Conservation (phyloP, 2,113 vertebrate genomes). For the Ptilorrhoa leucosticta region DNA sequence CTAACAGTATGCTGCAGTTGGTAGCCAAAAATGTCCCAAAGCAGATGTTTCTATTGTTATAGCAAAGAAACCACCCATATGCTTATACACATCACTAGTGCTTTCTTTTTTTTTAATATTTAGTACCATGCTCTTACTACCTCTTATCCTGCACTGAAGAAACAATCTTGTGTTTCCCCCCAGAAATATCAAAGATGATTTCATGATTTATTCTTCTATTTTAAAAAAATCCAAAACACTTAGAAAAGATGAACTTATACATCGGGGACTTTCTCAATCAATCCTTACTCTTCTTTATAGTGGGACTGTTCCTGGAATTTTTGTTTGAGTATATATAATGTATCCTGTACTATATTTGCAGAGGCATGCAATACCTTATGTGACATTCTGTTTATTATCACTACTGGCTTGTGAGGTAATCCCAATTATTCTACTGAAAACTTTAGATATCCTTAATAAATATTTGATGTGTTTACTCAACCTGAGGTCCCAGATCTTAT, state of each 20-base stretch:
- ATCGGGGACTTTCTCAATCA: neutral
- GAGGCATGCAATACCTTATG: neutral
- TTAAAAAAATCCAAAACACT: neutral
- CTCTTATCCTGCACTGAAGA: neutral
- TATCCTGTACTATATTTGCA: neutral
- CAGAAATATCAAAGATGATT: neutral
- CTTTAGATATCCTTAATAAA: neutral
- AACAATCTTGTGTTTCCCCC: neutral
- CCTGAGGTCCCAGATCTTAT: neutral
- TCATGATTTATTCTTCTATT: neutral
- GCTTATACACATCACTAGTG: neutral
- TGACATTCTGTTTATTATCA: neutral
- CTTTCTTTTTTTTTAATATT: neutral
- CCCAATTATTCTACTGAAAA: neutral
- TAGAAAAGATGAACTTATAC: neutral
- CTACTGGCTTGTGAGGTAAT: neutral
- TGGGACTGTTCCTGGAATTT: neutral
- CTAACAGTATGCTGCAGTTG: neutral
- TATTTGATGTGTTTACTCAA: neutral
- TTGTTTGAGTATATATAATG: neutral
- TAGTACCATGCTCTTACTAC: neutral
- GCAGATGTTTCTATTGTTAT: conserved; percentile 20
- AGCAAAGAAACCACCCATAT: neutral
- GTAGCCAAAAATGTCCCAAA: conserved; percentile 20
- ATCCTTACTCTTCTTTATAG: neutral